Percentiles rank a stretch among this genome's conserved stretches.
Conservation (phyloP, 2,113 vertebrate genomes). For the Rhinolophus ferrumequinum region DNA sequence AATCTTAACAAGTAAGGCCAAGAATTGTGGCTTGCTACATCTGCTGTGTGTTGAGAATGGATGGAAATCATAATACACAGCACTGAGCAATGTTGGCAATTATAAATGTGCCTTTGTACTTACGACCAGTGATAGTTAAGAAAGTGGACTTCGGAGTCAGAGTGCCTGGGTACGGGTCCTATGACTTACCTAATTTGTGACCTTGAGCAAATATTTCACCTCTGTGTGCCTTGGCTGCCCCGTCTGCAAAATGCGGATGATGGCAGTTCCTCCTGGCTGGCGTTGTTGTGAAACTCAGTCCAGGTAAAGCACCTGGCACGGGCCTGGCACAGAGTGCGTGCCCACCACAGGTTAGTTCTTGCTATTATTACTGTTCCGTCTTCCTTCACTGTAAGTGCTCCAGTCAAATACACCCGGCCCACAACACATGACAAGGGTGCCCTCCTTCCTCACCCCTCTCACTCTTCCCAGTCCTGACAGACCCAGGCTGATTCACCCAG, state of each 20-base stretch:
- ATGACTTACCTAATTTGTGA: background rate
- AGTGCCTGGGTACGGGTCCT: background rate
- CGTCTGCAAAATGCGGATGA: background rate
- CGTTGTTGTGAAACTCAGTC: background rate
- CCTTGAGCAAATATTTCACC: background rate
- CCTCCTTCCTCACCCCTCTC: background rate
- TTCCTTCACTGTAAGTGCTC: background rate
- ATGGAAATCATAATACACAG: background rate
- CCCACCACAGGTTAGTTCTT: background rate
- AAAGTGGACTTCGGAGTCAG: constrained; percentile 40
- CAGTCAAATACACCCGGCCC: background rate
- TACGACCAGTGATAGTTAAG: background rate
- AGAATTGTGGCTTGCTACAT: background rate
- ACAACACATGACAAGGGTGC: background rate
- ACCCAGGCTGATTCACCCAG: background rate
- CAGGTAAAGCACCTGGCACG: background rate
- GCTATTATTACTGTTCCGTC: background rate
- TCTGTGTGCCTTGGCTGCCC: constrained; percentile 8
- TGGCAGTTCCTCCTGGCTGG: background rate
- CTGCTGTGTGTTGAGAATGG: background rate
- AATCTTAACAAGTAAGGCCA: background rate
- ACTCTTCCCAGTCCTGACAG: background rate
- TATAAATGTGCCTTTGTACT: background rate
- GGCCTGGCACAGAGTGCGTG: background rate
- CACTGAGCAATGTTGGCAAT: background rate